These are phyloP conservation scores for Corydoras maculifer DNA, from an alignment of 2,113 vertebrate genomes.

Conservation along the genomic window DNA sequence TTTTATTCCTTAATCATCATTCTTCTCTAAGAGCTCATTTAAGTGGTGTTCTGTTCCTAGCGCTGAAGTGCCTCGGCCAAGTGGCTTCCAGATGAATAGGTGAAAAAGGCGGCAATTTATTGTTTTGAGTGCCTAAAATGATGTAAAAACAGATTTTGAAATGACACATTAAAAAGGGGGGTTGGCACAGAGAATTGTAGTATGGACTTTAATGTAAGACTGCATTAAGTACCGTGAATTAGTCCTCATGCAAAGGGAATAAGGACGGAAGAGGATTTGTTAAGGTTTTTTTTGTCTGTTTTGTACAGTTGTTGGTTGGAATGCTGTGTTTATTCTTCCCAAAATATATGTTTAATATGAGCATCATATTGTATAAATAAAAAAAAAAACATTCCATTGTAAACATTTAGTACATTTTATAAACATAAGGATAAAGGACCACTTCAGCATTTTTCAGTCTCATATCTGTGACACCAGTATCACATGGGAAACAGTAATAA, in stretches of 20 bases:
- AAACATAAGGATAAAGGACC: too few relatives aligned
- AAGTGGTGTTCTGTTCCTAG: neutral
- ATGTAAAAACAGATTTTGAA: neutral
- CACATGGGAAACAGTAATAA: too few relatives aligned
- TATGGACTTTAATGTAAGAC: neutral
- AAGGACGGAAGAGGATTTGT: neutral
- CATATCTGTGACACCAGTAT: too few relatives aligned
- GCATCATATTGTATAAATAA: neutral
- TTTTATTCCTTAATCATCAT: neutral
- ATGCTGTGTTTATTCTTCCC: neutral
- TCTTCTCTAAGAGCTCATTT: neutral
- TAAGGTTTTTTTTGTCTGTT: neutral
- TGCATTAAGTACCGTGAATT: neutral
- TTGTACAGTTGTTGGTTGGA: slow-evolving; percentile 6
- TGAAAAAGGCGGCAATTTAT: slow-evolving; percentile 30
- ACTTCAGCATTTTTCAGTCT: too few relatives aligned
- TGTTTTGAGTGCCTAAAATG: slow-evolving; percentile 7
- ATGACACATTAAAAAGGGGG: too few relatives aligned
- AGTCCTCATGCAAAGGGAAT: neutral
- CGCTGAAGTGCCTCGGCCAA: slow-evolving; percentile 19
- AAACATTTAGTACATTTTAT: too few relatives aligned
- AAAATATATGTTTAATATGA: slow-evolving; percentile 21
- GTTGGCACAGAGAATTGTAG: neutral
- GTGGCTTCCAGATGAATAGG: slow-evolving; percentile 7
- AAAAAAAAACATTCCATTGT: too few relatives aligned